A percentile compares a stretch with the other conserved stretches of the same genome.
These are phyloP conservation scores for Troides aeacus DNA, from an alignment of 2,888 invertebrate genomes.

Conservation along the genomic window DNA sequence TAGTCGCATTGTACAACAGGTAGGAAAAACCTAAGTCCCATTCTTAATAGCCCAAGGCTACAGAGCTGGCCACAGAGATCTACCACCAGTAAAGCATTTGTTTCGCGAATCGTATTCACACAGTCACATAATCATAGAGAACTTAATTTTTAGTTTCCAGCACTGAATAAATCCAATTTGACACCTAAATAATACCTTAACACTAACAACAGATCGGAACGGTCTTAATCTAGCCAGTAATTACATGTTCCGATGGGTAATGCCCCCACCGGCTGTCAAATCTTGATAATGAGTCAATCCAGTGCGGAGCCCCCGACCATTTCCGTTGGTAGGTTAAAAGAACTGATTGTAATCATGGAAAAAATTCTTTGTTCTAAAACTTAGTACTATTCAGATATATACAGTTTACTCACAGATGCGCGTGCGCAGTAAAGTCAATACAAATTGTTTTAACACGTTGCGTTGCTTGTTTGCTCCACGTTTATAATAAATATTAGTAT, in stretches of 20 bases:
- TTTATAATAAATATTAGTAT: too few relatives aligned
- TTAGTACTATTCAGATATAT: too few relatives aligned
- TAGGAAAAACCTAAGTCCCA: too few relatives aligned
- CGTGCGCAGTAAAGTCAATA: too few relatives aligned
- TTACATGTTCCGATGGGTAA: slow-evolving; percentile 51
- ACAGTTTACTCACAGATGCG: too few relatives aligned
- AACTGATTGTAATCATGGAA: slow-evolving; percentile 13
- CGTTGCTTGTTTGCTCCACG: too few relatives aligned
- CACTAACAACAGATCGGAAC: slow-evolving; percentile 33
- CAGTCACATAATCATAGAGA: slow-evolving; percentile 47
- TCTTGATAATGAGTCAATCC: slow-evolving; percentile 65
- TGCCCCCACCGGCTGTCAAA: slow-evolving; percentile 47
- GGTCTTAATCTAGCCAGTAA: slow-evolving; percentile 50
- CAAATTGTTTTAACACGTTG: too few relatives aligned
- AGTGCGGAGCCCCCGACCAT: slow-evolving; percentile 47
- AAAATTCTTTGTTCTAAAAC: background rate
- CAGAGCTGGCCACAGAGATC: too few relatives aligned
- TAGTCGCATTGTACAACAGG: too few relatives aligned
- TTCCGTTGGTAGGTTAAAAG: slow-evolving; percentile 47
- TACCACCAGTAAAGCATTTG: too few relatives aligned
- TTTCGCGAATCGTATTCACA: slow-evolving; percentile 32
- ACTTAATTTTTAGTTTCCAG: slow-evolving; percentile 37
- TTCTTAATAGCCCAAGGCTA: too few relatives aligned
- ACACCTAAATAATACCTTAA: slow-evolving; percentile 46
- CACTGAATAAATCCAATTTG: slow-evolving; percentile 43